These are phyloP conservation scores for Strongylocentrotus purpuratus DNA, from an alignment of 35 echinoderm and acorn worm species.

Conservation along the genomic window DNA sequence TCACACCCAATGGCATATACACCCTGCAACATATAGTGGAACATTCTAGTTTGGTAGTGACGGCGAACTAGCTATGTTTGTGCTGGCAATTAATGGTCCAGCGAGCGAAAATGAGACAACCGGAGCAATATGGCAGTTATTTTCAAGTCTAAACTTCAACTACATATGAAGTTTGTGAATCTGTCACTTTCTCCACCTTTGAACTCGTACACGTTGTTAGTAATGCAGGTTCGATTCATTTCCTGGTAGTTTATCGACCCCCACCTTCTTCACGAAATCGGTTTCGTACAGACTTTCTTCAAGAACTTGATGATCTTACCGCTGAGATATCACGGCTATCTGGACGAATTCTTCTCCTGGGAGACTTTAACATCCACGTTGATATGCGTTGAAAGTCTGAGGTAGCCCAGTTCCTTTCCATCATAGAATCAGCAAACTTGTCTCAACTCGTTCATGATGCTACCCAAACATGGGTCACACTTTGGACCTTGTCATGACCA, in stretches of 20 bases:
- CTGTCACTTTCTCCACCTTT: background rate
- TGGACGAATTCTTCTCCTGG: constrained; percentile 52
- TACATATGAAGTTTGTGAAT: background rate
- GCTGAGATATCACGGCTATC: background rate
- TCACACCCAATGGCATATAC: too few relatives aligned
- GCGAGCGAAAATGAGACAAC: too few relatives aligned
- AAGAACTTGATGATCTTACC: constrained; percentile 54
- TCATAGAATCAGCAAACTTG: too few relatives aligned
- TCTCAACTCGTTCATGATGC: too few relatives aligned
- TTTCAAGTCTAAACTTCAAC: background rate
- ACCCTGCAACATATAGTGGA: too few relatives aligned
- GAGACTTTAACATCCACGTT: constrained; percentile 69
- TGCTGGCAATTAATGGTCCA: too few relatives aligned
- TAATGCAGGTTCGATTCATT: constrained; percentile 9
- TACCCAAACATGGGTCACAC: too few relatives aligned
- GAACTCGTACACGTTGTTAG: constrained; percentile 46
- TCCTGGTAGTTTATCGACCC: constrained; percentile 54
- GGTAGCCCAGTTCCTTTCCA: constrained; percentile 28
- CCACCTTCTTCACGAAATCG: constrained; percentile 49
- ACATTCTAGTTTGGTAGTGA: too few relatives aligned
- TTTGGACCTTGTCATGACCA: too few relatives aligned
- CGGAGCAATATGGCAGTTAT: too few relatives aligned
- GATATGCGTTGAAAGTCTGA: constrained; percentile 43
- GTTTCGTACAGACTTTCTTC: constrained; percentile 40
- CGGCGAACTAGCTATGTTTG: too few relatives aligned